Evolutionary conservation across 2,888 invertebrate genomes (phyloP), one percentile per base, ranked within the genome.

Genomic region (Himalopsyche anomala): DNA sequence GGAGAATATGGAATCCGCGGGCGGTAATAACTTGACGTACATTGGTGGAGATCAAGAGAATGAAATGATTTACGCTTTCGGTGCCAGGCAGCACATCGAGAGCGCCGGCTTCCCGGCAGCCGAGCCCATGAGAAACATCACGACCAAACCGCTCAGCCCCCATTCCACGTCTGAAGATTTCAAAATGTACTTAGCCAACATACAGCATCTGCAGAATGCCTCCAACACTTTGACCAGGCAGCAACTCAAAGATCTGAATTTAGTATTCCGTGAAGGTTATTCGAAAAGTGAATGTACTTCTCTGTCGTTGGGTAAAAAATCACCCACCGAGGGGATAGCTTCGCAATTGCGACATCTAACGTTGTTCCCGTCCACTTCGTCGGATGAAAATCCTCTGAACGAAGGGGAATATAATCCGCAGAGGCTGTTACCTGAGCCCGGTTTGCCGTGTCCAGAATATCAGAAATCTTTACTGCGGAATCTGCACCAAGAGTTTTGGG

Each of bases 401-500:
- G 87, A 87, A 51, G 87, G 87, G 36, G 88, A 88, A 42, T 84
- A 85, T 40, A 88, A 88, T 84, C 88, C 88, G 8, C 88, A 88
- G 80, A 42, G 87, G 28, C 56, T 87, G 81, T 83, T 87, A 19
- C 87, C 91, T 0, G 90, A 90, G 0, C 86, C 90, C 0, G 90
- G 91, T 0, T 91, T 92, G 86, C 94, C 95, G 0, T 94, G 94
- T 84, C 94, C 94, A 0, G 94, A 95, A 86, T 94, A 94, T 89
- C 94, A 95, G 91, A 94, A 94, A 89, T 92, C 93, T 89, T 90
- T 95, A 87, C 91, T 96, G 81, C 92, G 95, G 79, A 95, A 94
- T 88, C 91, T 98, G 84, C 96, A 97, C 90, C 96, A 97, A 90
- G 98, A 98, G 91, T 98, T 98, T 91, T 98, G 98, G 98, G 98